Percentiles rank a stretch among this genome's conserved stretches.
Evolutionary conservation across 1,140 invertebrate species (phyloP).

Genomic region (Neodiprion virginianus): DNA sequence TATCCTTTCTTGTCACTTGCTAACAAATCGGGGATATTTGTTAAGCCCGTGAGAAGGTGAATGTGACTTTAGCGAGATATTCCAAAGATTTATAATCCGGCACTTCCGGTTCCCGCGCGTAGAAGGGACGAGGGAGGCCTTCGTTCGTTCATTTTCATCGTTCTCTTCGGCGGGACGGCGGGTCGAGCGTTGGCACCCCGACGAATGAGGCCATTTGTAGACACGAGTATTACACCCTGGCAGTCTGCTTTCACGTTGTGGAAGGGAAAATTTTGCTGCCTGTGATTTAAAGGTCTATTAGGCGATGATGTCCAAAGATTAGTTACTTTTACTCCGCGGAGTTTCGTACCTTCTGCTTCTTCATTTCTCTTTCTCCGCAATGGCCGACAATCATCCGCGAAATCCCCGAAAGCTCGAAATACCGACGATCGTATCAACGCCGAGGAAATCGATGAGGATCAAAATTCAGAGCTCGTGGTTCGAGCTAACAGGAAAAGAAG

Average conservation of each 20-base stretch:
- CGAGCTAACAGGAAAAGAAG: no score
- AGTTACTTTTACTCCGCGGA: constrained; percentile 27
- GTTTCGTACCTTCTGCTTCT: not conserved
- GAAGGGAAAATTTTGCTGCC: constrained; percentile 29
- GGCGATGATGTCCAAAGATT: constrained; percentile 44
- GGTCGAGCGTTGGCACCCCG: constrained; percentile 33
- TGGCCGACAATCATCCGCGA: not conserved
- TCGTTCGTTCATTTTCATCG: not conserved
- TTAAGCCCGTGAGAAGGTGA: no score
- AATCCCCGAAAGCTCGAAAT: not conserved
- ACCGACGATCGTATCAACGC: not conserved
- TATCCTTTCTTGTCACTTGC: no score
- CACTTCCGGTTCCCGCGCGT: no score
- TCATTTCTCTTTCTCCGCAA: not conserved
- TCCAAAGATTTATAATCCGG: no score
- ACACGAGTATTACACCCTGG: constrained; percentile 41
- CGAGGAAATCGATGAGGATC: no score
- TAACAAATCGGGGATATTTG: no score
- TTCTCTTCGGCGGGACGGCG: not conserved
- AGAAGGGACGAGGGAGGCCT: not conserved
- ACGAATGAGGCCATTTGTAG: constrained; percentile 45
- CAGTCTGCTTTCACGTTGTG: constrained; percentile 17
- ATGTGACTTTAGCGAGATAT: no score
- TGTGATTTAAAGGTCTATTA: constrained; percentile 46
- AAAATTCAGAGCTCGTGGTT: no score